Base-by-base conservation (phyloP, 2,797 vertebrate genomes). In the Oceanodroma leucorhoa region DNA sequence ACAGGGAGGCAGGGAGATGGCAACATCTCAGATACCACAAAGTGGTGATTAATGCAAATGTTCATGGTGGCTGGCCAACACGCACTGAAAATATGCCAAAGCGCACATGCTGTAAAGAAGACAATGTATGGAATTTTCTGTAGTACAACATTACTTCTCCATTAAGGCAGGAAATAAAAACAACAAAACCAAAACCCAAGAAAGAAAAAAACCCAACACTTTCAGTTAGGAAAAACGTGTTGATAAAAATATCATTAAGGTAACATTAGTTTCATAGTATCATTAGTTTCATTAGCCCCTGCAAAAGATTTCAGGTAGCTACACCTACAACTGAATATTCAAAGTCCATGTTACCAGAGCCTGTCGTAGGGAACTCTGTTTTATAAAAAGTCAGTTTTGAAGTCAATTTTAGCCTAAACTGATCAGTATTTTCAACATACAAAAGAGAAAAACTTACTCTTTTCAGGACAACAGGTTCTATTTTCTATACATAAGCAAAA, bases 31-130 rank as follows among this genome's bases (percentile, higher is more conserved):
- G 32, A 57, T 75, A 87, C 88, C 83, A 61, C 2, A 0, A 65
- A 89, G 77, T 7, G 34, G 83, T 65, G 80, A 93, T 46, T 70
- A 72, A 84, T 24, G 65, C 32, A 86, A 94, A 72, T 21, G 43
- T 40, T 72, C 75, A 45, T 9, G 9, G 58, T 88, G 75, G 67
- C 40, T 75, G 36, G n/a, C 45, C 69, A 76, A 9, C 23, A 16
- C 0, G 7, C 40, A 27, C 48, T 60, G 45, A 90, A 85, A 89
- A 94, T 6, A 30, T 1, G 3, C 36, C 58, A 83, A 83, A 81
- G 29, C 0, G 4, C 43, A 55, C 21, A 55, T 2, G 1, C 19
- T 43, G 38, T 27, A 46, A 62, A 76, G 50, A 66, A 23, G n/a
- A 86, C 54, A 79, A 88, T 1, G 4, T 38, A 51, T 73, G 77